Conservation (phyloP, 2,888 invertebrate genomes). For the Polydrusus tereticollis region DNA sequence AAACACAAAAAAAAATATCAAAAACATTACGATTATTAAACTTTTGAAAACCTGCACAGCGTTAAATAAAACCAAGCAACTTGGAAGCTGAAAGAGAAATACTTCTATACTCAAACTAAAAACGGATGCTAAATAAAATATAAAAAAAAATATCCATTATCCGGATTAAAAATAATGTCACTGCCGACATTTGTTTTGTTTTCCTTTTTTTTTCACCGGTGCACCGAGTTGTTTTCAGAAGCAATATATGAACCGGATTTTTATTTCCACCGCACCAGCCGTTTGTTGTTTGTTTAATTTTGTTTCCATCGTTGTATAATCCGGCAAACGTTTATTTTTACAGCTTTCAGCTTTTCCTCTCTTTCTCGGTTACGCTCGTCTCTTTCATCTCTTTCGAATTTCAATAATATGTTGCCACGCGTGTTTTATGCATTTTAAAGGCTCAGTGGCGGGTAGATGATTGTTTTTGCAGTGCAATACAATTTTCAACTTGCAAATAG, state of each 20-base stretch:
- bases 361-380: background rate
- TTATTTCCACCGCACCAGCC: slow-evolving; percentile 15
- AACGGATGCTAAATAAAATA: too few species aligned
- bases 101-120: too few species aligned
- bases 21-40: too few species aligned
- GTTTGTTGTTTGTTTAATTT: slow-evolving; percentile 47
- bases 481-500: too few species aligned
- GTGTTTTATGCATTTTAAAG: slow-evolving; percentile 4
- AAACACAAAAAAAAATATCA: too few species aligned
- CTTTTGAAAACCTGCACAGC: too few species aligned
- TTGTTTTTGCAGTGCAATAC: background rate
- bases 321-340: slow-evolving; percentile 64
- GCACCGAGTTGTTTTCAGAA: background rate
- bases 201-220: slow-evolving; percentile 13
- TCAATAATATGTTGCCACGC: slow-evolving; percentile 22
- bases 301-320: slow-evolving; percentile 53
- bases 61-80: too few species aligned
- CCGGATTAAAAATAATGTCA: background rate
- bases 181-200: background rate
- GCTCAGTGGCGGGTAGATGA: background rate
- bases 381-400: slow-evolving; percentile 44
- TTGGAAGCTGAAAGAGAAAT: too few species aligned
- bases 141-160: background rate
- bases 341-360: slow-evolving; percentile 46
- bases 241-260: slow-evolving; percentile 21